These are phyloP conservation scores for Danio albolineatus DNA, from an alignment of 2,797 vertebrate genomes.

Conservation along the genomic window DNA sequence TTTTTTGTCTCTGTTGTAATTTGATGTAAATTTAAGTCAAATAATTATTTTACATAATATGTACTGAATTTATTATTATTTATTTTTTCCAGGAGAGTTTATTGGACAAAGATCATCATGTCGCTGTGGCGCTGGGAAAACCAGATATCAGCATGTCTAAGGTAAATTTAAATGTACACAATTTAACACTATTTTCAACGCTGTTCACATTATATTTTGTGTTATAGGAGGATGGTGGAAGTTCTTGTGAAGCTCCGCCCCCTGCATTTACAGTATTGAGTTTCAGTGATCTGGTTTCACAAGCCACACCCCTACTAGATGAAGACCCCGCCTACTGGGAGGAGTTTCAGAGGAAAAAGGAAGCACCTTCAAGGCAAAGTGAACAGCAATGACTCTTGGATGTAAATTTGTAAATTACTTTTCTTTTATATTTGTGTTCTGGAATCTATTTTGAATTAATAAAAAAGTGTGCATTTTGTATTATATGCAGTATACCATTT, in stretches of 20 bases:
- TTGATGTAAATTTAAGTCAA: no score
- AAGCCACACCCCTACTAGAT: conserved; percentile 84
- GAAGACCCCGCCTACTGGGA: conserved; percentile 91
- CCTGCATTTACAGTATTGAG: conserved; percentile 81
- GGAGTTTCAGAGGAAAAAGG: conserved; percentile 85
- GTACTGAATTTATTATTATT: conserved; percentile 6
- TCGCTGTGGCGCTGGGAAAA: conserved; percentile 89
- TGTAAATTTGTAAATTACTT: background rate
- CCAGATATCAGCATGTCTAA: conserved; percentile 61
- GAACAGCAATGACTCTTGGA: conserved; percentile 64
- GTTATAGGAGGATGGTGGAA: conserved; percentile 38
- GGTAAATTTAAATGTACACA: conserved; percentile 39
- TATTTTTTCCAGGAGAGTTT: conserved; percentile 83
- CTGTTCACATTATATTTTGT: background rate
- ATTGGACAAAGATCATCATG: conserved; percentile 88
- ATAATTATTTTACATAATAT: background rate
- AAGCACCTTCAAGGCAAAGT: conserved; percentile 82
- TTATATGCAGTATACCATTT: no score
- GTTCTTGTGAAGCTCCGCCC: conserved; percentile 65
- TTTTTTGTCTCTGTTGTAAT: no score
- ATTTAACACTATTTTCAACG: no score
- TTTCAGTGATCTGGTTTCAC: conserved; percentile 86
- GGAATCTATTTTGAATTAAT: background rate
- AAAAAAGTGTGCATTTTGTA: no score
- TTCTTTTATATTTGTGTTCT: background rate